Evolutionary conservation across 2,888 invertebrate species (phyloP), one percentile per base, ranked within the genome.

Genomic region (Yponomeuta malinellus): DNA sequence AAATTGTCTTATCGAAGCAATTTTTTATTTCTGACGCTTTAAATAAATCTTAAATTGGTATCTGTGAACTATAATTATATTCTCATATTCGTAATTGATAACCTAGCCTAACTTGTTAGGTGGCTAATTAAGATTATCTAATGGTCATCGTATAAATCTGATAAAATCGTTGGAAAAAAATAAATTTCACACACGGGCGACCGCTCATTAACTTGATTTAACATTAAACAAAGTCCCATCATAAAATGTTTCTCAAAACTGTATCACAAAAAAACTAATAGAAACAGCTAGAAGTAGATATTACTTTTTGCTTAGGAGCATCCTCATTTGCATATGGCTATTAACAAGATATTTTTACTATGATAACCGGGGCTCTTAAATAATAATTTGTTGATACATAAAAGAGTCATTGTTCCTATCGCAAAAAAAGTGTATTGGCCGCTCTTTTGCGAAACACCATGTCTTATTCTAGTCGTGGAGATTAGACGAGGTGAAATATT

Each of bases 301-400:
- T 66, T 71, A 71, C 68, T 73, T 70, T 71, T 71, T 72, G 43
- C 71, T 73, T 77, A 74, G 75, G 77, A 78, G 76, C 73, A 72
- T 63, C 63, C 71, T 75, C 72, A 83, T 83, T 84, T 78, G 72
- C 79, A 81, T 83, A 76, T 75, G 73, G 73, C 73, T 75, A 74
- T 75, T 74, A 70, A 71, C 71, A 37, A 67, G 33, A 67, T 67
- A 67, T 67, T 67, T 33, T 75, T 74, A 74, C 76, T 73, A 72
- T 72, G 75, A 75, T 75, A 73, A 72, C 72, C 73, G 71, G 73
- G 71, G 67, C 71, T 73, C 73, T 75, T 73, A 74, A 76, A 74
- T 75, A 75, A 75, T 75, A 76, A 78, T 78, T 78, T 79, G 73
- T 67, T 37, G 67, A 43, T 77, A 78, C 77, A 74, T 74, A 77